phyloP scores from a whole-genome alignment of 2,888 invertebrate species.

The Nomada lathburiana region DNA sequence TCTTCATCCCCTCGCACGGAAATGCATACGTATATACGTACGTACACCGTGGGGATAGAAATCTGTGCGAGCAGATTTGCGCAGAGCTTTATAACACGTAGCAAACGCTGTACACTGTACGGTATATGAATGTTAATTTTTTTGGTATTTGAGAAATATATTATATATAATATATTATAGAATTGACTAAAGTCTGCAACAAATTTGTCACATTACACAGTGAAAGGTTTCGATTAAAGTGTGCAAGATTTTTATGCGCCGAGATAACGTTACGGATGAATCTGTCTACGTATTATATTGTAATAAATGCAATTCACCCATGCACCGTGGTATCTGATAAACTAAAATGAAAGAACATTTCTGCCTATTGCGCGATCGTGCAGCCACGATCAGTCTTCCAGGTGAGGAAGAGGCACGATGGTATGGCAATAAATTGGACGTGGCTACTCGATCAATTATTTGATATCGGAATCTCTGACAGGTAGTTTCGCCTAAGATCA shows the following conservation, averaged over 20 bases:
- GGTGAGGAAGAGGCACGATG: conserved; percentile 18
- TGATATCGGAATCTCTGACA: conserved; percentile 44
- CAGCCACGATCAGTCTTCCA: conserved; percentile 12
- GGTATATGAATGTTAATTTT: too few species aligned
- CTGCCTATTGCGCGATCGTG: conserved; percentile 15
- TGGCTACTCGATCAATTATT: conserved; percentile 54
- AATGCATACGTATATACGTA: too few species aligned
- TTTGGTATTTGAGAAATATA: too few species aligned
- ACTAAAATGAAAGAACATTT: conserved; percentile 25
- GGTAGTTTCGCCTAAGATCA: conserved; percentile 30
- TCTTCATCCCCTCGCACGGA: neutral
- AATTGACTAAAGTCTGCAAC: too few species aligned
- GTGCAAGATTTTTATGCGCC: too few species aligned
- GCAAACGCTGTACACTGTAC: too few species aligned
- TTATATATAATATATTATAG: too few species aligned
- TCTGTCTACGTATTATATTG: neutral
- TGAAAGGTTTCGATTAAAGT: too few species aligned
- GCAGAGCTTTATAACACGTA: too few species aligned
- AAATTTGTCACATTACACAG: too few species aligned
- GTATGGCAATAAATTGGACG: conserved; percentile 43
- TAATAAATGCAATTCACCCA: conserved; percentile 28
- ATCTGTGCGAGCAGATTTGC: too few species aligned
- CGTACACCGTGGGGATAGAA: too few species aligned
- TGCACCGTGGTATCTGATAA: conserved; percentile 13
- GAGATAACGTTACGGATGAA: neutral